Base-by-base conservation (phyloP, 2,797 vertebrate genomes). In the Sylvilagus floridanus region DNA sequence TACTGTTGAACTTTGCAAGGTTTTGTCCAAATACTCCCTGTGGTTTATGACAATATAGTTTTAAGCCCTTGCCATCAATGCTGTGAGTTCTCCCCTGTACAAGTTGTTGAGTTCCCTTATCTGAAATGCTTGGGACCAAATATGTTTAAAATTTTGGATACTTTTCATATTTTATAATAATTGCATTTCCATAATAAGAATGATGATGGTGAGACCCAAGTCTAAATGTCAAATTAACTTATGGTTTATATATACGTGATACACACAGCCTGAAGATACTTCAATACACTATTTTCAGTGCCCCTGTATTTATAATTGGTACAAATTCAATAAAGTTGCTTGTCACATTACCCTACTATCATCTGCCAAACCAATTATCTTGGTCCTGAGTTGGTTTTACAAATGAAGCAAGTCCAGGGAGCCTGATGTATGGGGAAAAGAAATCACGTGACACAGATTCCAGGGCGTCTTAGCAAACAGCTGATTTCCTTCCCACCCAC, bases 51-150 rank as follows among this genome's bases (percentile, higher is more conserved):
- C 8, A 47, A 84, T 63, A n/a, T 68, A 62, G 83, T 68, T 86
- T 72, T 60, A 90, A 96, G 21, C 28, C 71, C 35, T 60, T 79
- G n/a, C 28, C 65, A 88, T 79, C 21, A 79, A 76, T 71, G 16
- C 1, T 37, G 21, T 19, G 42, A 57, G 75, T 88, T 84, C 28
- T 60, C 69, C 2, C 24, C 2, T 21, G 12, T 30, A 19, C 19
- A 73, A 22, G 16, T 60, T 37, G 37, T 62, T 47, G 42, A 42
- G 17, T 17, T 50, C 22, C 22, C 17, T 21, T 13, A 17, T 69
- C 37, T 60, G n/a, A 78, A 86, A 71, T 71, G 54, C 24, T 52
- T 92, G 32, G 50, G 78, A 52, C 24, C 50, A 71, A 66, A 22
- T 62, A 35, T 79, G 32, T 30, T 85, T 91, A n/a, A 54, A 35